Evolutionary conservation across 2,888 invertebrate species (phyloP), one percentile per base, ranked within the genome.

Genomic region (Drosophila niveifrons): DNA sequence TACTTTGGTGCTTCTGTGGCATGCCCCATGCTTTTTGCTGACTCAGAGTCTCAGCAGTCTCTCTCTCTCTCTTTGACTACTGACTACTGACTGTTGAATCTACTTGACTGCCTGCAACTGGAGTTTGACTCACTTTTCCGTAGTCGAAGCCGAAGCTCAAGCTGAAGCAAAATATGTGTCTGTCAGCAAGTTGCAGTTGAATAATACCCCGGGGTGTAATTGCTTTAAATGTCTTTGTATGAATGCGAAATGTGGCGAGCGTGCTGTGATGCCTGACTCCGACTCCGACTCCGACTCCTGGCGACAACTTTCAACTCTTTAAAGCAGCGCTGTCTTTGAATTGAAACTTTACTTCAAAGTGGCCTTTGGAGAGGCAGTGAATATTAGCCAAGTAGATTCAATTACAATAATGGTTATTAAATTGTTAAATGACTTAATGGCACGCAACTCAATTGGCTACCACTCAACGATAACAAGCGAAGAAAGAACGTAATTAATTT

Each of bases 201-300:
- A 86, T 86, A 89, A 85, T 87, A 78, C 85, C 75, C 85, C 48
- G 50, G 85, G 85, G 85, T 71, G 82, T 85, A 85, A 85, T 85
- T 89, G 85, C 89, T 89, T 85, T 84, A 85, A 85, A 89, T 85
- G 89, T 77, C 89, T 84, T 80, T 87, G 84, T 87, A 82, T 71
- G 88, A 88, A 82, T 85, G 77, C 69, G 43, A 74, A 78, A 83
- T 80, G 66, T 66, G 56, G 36, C 67, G 43, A 75, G 58, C 62
- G 64, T 67, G 70, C 67, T 39, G 65, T 52, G 43, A 55, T 56
- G 61, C 8, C 57, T 58, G 23, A 6, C 6, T 23, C 23, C 23
- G 23, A 23, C 23, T 23, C 23, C n/a, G 23, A 6, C 6, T 23
- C 23, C 23, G 23, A 23, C 23, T 23, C 23, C n/a, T 11, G 11